Conservation (phyloP, 2,113 vertebrate genomes). For the Smithornis capensis region DNA sequence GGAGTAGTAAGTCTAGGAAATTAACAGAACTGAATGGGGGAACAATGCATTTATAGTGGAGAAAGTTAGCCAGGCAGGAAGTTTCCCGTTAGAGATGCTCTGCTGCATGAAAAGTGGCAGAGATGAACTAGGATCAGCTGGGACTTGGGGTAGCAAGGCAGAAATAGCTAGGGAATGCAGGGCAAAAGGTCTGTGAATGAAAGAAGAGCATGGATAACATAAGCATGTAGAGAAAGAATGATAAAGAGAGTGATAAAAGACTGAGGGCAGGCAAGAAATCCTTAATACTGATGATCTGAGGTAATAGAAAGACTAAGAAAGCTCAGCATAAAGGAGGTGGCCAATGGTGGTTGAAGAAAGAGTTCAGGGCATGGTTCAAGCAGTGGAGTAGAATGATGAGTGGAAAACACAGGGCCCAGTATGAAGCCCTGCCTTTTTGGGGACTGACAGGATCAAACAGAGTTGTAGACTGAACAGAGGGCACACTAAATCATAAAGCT, state of each 20-base stretch:
- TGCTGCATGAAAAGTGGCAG: neutral
- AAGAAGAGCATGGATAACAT: neutral
- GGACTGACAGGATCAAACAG: neutral
- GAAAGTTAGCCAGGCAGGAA: neutral
- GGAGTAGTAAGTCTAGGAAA: neutral
- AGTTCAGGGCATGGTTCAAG: neutral
- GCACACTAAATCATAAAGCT: neutral
- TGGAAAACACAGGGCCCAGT: neutral
- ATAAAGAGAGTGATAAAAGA: neutral
- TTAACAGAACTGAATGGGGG: neutral
- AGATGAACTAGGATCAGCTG: neutral
- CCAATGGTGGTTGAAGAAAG: neutral
- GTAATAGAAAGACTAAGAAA: neutral
- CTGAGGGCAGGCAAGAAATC: neutral
- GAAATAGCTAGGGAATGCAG: neutral
- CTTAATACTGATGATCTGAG: neutral
- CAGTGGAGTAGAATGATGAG: neutral
- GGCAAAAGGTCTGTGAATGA: neutral
- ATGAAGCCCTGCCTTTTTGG: neutral
- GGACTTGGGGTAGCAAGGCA: neutral
- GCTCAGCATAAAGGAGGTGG: neutral
- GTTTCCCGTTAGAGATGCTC: neutral
- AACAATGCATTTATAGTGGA: neutral
- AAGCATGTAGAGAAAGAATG: neutral
- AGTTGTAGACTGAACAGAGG: neutral